phyloP scores from a whole-genome alignment of 2,113 vertebrate species.

The Syngnathoides biaculeatus region DNA sequence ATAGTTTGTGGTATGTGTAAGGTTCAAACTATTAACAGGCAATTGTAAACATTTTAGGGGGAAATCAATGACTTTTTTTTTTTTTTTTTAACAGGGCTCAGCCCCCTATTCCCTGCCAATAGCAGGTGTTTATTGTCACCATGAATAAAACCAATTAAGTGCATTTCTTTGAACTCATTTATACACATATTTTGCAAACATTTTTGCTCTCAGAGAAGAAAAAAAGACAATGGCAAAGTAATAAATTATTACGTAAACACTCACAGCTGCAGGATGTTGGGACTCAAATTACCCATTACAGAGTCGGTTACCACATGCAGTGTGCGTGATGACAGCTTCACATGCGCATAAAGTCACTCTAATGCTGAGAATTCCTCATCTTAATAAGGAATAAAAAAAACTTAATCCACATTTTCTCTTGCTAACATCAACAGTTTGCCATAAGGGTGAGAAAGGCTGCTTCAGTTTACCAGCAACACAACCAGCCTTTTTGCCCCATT shows the following conservation, averaged over 20 bases:
- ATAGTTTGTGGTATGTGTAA: too few species aligned
- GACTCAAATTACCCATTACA: not conserved
- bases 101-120: not conserved
- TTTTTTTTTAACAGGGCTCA: too few species aligned
- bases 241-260: not conserved
- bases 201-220: not conserved
- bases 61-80: too few species aligned
- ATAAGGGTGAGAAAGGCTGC: not conserved
- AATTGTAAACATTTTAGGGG: too few species aligned
- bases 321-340: not conserved
- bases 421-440: not conserved
- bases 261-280: slow-evolving; percentile 1
- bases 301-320: not conserved
- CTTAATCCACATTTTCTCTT: not conserved
- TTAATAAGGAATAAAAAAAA: not conserved
- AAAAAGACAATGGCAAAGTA: not conserved
- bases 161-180: not conserved
- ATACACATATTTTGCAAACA: not conserved
- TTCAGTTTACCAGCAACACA: not conserved
- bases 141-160: not conserved
- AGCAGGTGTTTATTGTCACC: not conserved
- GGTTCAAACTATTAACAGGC: too few species aligned
- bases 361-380: not conserved
- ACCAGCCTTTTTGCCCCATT: not conserved
- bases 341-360: not conserved